Percentiles rank a stretch among this genome's conserved stretches.
phyloP scores from a whole-genome alignment of 2,888 invertebrate genomes.

The Zhengitettix transpicula region DNA sequence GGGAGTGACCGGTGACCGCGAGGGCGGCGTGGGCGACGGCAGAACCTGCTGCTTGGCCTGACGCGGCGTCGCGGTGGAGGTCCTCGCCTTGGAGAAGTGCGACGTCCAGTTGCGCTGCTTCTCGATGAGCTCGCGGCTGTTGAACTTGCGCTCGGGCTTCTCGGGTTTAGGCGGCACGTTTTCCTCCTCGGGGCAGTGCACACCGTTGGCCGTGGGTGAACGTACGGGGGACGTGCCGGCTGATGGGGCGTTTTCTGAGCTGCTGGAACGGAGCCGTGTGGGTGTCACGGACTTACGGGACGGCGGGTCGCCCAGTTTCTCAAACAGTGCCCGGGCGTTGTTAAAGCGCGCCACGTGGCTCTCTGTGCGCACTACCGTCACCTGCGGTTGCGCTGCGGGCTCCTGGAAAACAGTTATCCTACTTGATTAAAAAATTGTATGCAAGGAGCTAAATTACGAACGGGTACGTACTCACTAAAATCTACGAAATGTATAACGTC shows the following conservation, averaged over 20 bases:
- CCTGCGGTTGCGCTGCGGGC: conserved; percentile 24
- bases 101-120: conserved; percentile 87
- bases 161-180: conserved; percentile 48
- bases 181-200: background rate
- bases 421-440: no score
- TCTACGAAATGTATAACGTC: no score
- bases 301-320: conserved; percentile 68
- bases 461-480: no score
- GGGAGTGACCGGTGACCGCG: conserved; percentile 18
- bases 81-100: conserved; percentile 66
- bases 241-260: background rate
- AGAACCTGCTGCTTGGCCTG: conserved; percentile 24
- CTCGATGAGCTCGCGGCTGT: conserved; percentile 72
- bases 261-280: background rate
- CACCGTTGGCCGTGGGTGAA: conserved; percentile 20
- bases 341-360: conserved; percentile 83
- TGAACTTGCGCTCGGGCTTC: conserved; percentile 67
- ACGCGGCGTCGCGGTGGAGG: conserved; percentile 19
- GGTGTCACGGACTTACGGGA: background rate
- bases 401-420: background rate
- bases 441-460: no score
- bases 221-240: conserved; percentile 20
- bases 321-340: conserved; percentile 79
- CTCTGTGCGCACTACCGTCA: conserved; percentile 68
- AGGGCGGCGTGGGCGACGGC: conserved; percentile 29